Evolutionary conservation across 2,797 vertebrate species (phyloP).

Genomic region (Natrix natrix): DNA sequence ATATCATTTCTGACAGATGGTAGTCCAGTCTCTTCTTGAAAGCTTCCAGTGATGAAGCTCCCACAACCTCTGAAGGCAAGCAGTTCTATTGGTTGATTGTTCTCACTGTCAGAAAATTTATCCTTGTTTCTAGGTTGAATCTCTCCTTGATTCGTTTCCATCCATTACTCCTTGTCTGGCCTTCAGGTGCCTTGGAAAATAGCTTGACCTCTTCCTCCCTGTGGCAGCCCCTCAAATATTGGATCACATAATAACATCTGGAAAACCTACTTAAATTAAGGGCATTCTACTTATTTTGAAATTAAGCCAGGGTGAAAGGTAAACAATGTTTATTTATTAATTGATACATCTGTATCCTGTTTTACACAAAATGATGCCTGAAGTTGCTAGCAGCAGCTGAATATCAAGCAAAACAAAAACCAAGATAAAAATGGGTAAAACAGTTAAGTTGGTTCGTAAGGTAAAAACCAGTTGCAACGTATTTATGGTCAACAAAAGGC

Average conservation of each 20-base stretch:
- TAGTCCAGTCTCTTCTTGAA: too few relatives aligned
- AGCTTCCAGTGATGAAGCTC: too few relatives aligned
- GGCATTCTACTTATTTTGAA: neutral
- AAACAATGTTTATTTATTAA: neutral
- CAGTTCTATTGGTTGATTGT: too few relatives aligned
- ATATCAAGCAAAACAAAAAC: neutral
- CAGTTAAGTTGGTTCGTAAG: neutral
- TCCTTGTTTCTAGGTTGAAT: too few relatives aligned
- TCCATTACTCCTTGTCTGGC: too few relatives aligned
- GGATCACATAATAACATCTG: neutral
- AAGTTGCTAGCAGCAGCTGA: neutral
- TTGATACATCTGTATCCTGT: neutral
- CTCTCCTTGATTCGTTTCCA: too few relatives aligned
- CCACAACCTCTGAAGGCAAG: too few relatives aligned
- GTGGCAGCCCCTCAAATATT: too few relatives aligned
- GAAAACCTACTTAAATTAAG: neutral
- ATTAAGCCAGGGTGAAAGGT: neutral
- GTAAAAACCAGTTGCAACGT: neutral
- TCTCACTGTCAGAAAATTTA: too few relatives aligned
- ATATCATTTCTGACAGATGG: too few relatives aligned
- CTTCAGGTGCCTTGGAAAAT: too few relatives aligned
- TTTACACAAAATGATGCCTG: neutral
- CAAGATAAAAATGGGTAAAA: neutral
- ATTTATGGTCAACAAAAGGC: neutral
- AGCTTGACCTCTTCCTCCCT: too few relatives aligned